phyloP scores from a whole-genome alignment of 30 jellyfish, hydroid and myxozoan genomes.

The Aurelia coerulea region DNA sequence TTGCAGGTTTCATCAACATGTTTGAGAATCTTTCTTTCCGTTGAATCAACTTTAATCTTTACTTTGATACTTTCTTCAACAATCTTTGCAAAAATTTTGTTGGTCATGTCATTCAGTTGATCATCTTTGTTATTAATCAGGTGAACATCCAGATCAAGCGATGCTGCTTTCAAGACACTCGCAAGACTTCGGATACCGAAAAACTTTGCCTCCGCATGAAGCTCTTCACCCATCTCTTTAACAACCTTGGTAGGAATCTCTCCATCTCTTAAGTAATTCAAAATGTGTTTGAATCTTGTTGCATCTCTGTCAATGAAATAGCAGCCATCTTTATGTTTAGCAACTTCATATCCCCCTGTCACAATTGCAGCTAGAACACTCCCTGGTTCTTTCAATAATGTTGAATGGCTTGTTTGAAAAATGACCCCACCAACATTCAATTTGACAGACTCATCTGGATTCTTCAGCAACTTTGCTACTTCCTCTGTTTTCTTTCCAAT shows the following conservation, averaged over 20 bases:
- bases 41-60: too few relatives aligned
- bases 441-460: slow-evolving; percentile 14
- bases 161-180: not conserved
- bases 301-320: slow-evolving; percentile 47
- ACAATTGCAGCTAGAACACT: slow-evolving; percentile 11
- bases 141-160: too few relatives aligned
- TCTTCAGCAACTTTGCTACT: not conserved
- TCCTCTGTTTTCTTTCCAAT: not conserved
- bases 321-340: slow-evolving; percentile 12
- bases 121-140: too few relatives aligned
- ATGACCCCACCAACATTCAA: slow-evolving; percentile 48
- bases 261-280: slow-evolving; percentile 45
- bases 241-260: not conserved
- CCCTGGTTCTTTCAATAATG: slow-evolving; percentile 5
- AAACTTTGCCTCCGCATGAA: slow-evolving; percentile 15
- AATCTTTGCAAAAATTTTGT: too few relatives aligned
- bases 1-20: too few relatives aligned
- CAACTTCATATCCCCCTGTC: slow-evolving; percentile 13
- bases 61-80: too few relatives aligned
- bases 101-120: too few relatives aligned
- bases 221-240: slow-evolving; percentile 24
- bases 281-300: slow-evolving; percentile 16
- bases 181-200: not conserved
- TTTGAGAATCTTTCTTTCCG: too few relatives aligned
- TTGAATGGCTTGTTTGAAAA: slow-evolving; percentile 13